A percentile compares a stretch with the other conserved stretches of the same genome.
Conservation (phyloP, 1,140 invertebrate genomes). For the Nephotettix cincticeps region DNA sequence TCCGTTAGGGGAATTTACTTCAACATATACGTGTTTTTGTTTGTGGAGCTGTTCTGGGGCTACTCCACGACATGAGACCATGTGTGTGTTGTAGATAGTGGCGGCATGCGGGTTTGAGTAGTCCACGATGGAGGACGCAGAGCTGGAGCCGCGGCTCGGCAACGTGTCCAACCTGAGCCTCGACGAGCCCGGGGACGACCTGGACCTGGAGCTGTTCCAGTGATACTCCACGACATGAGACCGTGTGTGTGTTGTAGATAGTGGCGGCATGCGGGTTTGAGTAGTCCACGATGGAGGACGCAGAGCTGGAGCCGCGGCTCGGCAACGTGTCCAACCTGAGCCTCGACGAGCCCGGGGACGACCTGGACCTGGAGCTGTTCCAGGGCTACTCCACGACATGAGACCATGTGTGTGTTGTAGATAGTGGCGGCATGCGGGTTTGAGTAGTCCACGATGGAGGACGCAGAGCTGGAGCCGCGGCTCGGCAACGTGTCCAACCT, state of each 20-base stretch:
- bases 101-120: too few relatives aligned
- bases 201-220: slow-evolving; percentile 58
- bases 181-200: not conserved
- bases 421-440: too few relatives aligned
- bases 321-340: not conserved
- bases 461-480: not conserved
- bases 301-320: not conserved
- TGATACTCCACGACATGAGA: slow-evolving; percentile 69
- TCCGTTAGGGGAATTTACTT: too few relatives aligned
- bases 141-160: not conserved
- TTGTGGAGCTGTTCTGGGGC: too few relatives aligned
- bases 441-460: too few relatives aligned
- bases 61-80: too few relatives aligned
- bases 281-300: too few relatives aligned
- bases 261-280: too few relatives aligned
- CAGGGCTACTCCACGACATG: slow-evolving; percentile 67
- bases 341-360: not conserved
- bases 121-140: slow-evolving; percentile 12
- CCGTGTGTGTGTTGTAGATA: too few relatives aligned
- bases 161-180: not conserved
- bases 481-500: not conserved
- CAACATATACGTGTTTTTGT: too few relatives aligned
- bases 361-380: slow-evolving; percentile 56
- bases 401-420: too few relatives aligned
- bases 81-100: too few relatives aligned